These are phyloP conservation scores for Sussaba pulchella DNA, from an alignment of 2,888 invertebrate species.

Conservation along the genomic window DNA sequence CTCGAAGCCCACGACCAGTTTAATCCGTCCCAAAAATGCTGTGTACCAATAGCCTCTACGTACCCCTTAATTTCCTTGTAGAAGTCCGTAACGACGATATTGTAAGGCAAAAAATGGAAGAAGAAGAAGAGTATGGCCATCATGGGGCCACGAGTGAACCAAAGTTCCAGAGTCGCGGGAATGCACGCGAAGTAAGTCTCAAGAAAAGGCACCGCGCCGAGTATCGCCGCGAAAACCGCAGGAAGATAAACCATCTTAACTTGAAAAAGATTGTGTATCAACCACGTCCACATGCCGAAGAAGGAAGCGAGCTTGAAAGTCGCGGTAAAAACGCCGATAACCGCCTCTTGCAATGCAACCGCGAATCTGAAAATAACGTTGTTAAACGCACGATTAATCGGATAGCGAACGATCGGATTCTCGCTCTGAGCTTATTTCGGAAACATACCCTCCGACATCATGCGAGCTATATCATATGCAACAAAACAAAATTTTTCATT, in stretches of 20 bases:
- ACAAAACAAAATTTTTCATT: constrained; percentile 57
- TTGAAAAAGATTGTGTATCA: constrained; percentile 97
- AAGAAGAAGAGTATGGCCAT: constrained; percentile 93
- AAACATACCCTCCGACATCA: constrained; percentile 76
- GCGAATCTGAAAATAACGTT: constrained; percentile 88
- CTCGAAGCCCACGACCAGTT: no score
- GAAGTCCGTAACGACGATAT: constrained; percentile 97
- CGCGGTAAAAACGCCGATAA: constrained; percentile 97
- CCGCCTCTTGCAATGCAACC: constrained; percentile 93
- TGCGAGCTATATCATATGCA: constrained; percentile 68
- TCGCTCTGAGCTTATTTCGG: constrained; percentile 8
- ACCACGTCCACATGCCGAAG: constrained; percentile 99
- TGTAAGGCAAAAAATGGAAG: constrained; percentile 95
- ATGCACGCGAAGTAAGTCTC: constrained; percentile 98
- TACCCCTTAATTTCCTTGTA: constrained; percentile 99
- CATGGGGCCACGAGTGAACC: constrained; percentile 95
- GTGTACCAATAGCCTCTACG: no score
- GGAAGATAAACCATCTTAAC: constrained; percentile 98
- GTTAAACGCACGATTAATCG: constrained; percentile 8
- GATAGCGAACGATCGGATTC: no score
- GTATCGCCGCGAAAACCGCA: constrained; percentile 95
- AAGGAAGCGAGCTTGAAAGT: constrained; percentile 98
- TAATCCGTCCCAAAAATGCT: no score
- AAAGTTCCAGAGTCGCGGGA: constrained; percentile 97
- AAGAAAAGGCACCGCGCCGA: constrained; percentile 98